Evolutionary conservation across 1,140 invertebrate genomes (phyloP), one percentile per base, ranked within the genome.

Genomic region (Solenopsis fugax): DNA sequence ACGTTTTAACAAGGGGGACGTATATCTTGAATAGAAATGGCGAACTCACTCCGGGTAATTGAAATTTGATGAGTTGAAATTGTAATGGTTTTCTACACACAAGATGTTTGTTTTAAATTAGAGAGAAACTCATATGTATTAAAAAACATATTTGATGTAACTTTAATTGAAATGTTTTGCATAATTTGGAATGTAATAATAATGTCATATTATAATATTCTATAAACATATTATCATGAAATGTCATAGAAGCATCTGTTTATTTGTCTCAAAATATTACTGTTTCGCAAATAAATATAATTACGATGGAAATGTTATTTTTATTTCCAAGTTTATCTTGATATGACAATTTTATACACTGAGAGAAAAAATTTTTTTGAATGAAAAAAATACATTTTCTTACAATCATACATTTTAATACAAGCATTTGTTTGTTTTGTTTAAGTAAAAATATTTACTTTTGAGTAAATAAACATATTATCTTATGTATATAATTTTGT

Each of bases 41-140:
- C 21, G 13, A 48, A 50, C 41, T 60, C 13, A 2, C 3, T 72
- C 2, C 10, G 12, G 34, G n/a, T 81, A 81, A 81, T 75, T 60
- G 69, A 75, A 75, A 75, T 75, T 72, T 50, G 54, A n/a, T n/a
- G 7, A 84, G 21, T 34, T 48, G 48, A 81, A 73, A 75, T 62
- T 9, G 54, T 37, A 73, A 84, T 71, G 54, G 10, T 4, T 62
- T 34, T 34, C 45, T 48, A 67, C 10, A 29, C 50, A n/a, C 21
- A 81, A 71, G 48, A 80, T 52, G 12, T 41, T 80, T 45, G 21
- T 45, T 45, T 71, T 41, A n/a, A 80, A 69, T 69, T 41, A 48
- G 69, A 67, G 34, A 80, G 34, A 80, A 67, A 54, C 9, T 52
- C 37, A 67, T 50, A 50, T 69, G 2, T 50, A 69, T 69, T 58